Percentiles rank a stretch among this genome's conserved stretches.
phyloP scores from a whole-genome alignment of 1,140 invertebrate genomes.

The Drosophila bipectinata region DNA sequence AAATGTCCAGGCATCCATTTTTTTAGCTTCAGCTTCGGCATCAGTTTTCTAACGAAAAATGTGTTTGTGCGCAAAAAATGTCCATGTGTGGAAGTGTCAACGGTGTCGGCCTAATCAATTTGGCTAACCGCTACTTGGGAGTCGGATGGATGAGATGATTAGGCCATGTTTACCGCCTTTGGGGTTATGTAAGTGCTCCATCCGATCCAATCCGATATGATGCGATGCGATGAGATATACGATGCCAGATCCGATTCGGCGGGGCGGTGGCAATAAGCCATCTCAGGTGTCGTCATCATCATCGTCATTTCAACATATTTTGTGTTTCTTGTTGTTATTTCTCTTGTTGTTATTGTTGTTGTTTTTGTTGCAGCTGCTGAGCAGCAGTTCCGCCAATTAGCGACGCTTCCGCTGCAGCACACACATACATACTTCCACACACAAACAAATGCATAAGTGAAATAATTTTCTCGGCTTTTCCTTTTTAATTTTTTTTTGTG shows the following conservation, averaged over 20 bases:
- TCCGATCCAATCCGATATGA: constrained; percentile 58
- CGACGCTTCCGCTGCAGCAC: constrained; percentile 69
- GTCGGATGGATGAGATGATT: constrained; percentile 62
- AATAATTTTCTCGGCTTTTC: constrained; percentile 67
- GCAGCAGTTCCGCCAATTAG: constrained; percentile 77
- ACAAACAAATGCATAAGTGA: constrained; percentile 17
- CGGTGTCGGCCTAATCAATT: constrained; percentile 72
- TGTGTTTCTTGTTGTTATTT: constrained; percentile 18
- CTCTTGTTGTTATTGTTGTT: constrained; percentile 18
- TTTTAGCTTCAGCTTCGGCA: not conserved
- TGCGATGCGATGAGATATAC: constrained; percentile 40
- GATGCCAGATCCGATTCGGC: constrained; percentile 34
- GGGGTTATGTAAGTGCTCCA: constrained; percentile 69
- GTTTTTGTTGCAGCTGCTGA: constrained; percentile 29
- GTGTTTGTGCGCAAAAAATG: constrained; percentile 41
- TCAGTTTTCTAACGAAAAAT: constrained; percentile 42
- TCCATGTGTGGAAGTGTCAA: constrained; percentile 68
- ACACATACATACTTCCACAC: constrained; percentile 12
- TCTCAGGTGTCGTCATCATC: constrained; percentile 76
- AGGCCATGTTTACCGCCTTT: constrained; percentile 71
- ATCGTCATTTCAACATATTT: constrained; percentile 69
- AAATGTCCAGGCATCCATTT: constrained; percentile 49
- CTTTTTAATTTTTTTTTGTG: constrained; percentile 41
- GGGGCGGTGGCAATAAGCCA: constrained; percentile 70
- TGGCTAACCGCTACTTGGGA: constrained; percentile 47